Evolutionary conservation across 1,140 invertebrate genomes (phyloP), one percentile per base, ranked within the genome.

Genomic region (Heterodera carotae): DNA sequence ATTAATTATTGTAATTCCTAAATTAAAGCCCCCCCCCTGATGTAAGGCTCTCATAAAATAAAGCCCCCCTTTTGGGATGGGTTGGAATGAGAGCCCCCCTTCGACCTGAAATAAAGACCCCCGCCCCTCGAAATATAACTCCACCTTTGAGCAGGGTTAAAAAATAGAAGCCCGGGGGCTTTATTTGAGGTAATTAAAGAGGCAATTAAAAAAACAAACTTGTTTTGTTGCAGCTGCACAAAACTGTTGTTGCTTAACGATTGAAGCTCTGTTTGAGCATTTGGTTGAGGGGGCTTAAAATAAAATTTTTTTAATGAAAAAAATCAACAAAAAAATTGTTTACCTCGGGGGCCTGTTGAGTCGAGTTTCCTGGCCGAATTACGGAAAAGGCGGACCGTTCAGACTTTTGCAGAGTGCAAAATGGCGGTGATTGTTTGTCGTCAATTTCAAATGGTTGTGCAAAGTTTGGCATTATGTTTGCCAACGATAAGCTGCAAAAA

Each of bases 321-420:
- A 62, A 12, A 8, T 62, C 29, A 62, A 62, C 7, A 25, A 62
- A 62, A 62, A 1, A 62, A 15, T 2, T n/a, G 8, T 7, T 15
- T 25, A 1, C n/a, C 10, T 66, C 8, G 4, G 62, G 62, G 33
- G 2, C 0, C 22, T 66, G 27, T 66, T 31, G 27, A 3, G 64
- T 33, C 39, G 64, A 34, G 22, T n/a, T 62, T 25, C 56, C 72
- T 18, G 72, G 25, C 18, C 53, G 72, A 10, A 74, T 74, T 29
- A 74, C 72, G 36, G 72, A 74, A 36, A 74, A 74, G 39, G 72
- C 72, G 64, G 72, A 74, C 36, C 72, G 10, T 34, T 74, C 72
- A 6, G 72, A 74, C 64, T 74, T 74, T 56, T 62, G 56, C 64
- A 74, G 59, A 6, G 25, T 31, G 33, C 36, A 62, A 64, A 27